Base-by-base conservation (phyloP, 2,113 vertebrate species). In the Myrmecobius fasciatus region DNA sequence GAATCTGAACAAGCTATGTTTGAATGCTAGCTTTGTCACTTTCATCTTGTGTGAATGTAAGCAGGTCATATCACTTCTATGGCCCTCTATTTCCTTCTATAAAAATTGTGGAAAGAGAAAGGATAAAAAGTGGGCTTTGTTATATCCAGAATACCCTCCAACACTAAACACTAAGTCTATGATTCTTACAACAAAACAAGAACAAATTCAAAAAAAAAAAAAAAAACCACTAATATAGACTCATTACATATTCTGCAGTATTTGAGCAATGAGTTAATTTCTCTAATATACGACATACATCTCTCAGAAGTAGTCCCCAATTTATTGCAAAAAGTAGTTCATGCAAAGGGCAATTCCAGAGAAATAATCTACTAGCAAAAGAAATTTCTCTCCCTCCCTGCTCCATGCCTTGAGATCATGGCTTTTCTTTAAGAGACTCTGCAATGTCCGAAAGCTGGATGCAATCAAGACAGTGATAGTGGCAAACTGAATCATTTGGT, bases 191-290 rank as follows among this genome's bases (percentile, higher is more conserved):
- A 20, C 31, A 75, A 75, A n/a, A 14, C 28, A 31, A 56, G 54
- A 56, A 60, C 31, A 60, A 60, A 60, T 17, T 75, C 20, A 90
- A 94, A 96, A 96, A 52, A 48, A 53, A 95, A 67, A 28, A n/a
- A 6, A 93, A 93, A 3, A 51, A 51, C n/a, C 26, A 22, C 89
- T 46, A 95, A 90, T 60, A 31, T 36, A 93, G 1, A 91, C 22
- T 92, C 95, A 93, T 95, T 97, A 52, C 49, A 90, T 95, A 47
- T 75, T 95, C 91, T 91, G 95, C 54, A 24, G 46, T n/a, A 75
- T 43, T 93, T 91, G 25, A 93, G n/a, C 75, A 93, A 94, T 43
- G 95, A 52, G 93, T 25, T 95, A 49, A 92, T 83, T 53, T 60
- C 12, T 17, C 14, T 75, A n/a, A 75, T n/a, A 75, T 6, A n/a